Evolutionary conservation across 2,113 vertebrate species (phyloP).

Genomic region (Alaudala cheleensis): DNA sequence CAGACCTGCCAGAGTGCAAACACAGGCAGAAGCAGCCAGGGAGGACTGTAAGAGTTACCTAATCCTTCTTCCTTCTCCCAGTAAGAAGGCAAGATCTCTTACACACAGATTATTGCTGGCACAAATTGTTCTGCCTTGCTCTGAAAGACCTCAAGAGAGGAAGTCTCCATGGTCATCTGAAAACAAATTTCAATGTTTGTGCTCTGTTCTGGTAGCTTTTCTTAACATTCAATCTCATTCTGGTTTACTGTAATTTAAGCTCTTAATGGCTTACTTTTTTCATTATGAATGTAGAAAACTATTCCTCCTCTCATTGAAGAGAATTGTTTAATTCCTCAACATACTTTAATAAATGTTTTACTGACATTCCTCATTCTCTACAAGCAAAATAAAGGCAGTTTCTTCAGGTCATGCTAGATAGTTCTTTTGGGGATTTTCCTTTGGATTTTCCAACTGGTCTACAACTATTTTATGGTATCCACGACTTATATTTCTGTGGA

Average conservation of each 20-base stretch:
- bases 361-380: neutral
- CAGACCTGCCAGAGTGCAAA: neutral
- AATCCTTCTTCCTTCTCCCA: neutral
- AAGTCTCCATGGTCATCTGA: neutral
- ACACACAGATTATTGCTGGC: neutral
- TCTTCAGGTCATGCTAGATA: neutral
- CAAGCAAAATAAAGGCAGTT: neutral
- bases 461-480: neutral
- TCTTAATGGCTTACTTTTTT: neutral
- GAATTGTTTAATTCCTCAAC: neutral
- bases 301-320: neutral
- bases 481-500: neutral
- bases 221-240: neutral
- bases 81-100: neutral
- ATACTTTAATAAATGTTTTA: neutral
- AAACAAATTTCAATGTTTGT: neutral
- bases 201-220: neutral
- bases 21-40: neutral
- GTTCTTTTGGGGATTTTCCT: neutral
- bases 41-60: neutral
- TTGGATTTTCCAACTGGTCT: neutral
- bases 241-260: neutral
- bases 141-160: neutral
- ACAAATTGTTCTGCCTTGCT: neutral
- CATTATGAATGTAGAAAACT: neutral